These are phyloP conservation scores for Sesamia nonagrioides DNA, from an alignment of 1,140 invertebrate genomes.

Conservation along the genomic window DNA sequence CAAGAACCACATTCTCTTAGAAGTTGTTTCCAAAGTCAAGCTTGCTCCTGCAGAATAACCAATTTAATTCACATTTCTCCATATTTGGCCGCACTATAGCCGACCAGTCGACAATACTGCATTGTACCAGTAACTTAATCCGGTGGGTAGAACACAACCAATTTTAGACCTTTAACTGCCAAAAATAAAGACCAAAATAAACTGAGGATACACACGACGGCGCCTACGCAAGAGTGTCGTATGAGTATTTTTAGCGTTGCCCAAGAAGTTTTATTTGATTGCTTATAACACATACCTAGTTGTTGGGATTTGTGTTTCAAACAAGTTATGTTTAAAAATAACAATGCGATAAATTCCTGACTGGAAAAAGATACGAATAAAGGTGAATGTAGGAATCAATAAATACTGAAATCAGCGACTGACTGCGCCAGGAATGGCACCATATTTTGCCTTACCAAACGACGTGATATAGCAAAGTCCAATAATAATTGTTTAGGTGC, in stretches of 20 bases:
- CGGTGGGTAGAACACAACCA: neutral
- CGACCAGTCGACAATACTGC: conserved; percentile 40
- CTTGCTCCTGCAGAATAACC: conserved; percentile 35
- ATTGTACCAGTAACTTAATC: conserved; percentile 50
- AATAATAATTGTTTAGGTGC: neutral
- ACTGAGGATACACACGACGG: neutral
- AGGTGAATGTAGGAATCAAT: conserved; percentile 4
- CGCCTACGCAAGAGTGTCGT: conserved; percentile 41
- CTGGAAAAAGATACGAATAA: conserved; percentile 2
- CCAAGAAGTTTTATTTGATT: conserved; percentile 49
- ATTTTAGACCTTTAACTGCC: conserved; percentile 3
- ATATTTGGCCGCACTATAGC: conserved; percentile 48
- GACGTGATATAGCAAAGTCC: neutral
- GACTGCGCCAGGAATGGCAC: neutral
- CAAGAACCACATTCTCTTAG: conserved; percentile 38
- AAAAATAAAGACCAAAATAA: conserved; percentile 21
- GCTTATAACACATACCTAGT: conserved; percentile 44
- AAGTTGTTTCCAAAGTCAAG: conserved; percentile 40
- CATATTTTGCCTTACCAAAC: neutral
- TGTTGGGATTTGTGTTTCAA: conserved; percentile 47
- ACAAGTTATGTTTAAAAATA: conserved; percentile 49
- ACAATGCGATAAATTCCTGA: conserved; percentile 41
- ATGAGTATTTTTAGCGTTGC: conserved; percentile 46
- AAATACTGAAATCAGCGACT: neutral
- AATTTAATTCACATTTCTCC: conserved; percentile 50